Base-by-base conservation (phyloP, 2,797 vertebrate genomes). In the Enteromius paludinosus region DNA sequence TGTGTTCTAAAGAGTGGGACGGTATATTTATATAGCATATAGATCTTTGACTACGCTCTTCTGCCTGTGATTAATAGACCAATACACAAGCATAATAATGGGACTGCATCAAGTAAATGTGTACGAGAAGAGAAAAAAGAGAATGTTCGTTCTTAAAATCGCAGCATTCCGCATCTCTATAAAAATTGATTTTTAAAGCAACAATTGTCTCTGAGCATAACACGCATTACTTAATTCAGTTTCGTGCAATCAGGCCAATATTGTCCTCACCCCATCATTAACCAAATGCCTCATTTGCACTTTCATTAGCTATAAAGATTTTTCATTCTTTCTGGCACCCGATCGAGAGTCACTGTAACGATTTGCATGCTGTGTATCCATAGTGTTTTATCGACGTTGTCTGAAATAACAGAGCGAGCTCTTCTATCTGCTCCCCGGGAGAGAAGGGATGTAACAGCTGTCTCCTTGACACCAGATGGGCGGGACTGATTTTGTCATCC, bases 401-500 rank as follows among this genome's bases (percentile, higher is more conserved):
- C 54, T 81, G 59, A 70, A 54, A 78, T 78, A 65, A 74, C 74
- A 75, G 78, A 77, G 83, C 35, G 41, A 52, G 28, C 30, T 66
- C 54, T 74, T 84, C 47, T 62, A 76, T 81, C 45, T 59, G 79
- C 80, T 86, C 73, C 52, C 76, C 83, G 41, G 75, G 52, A 74
- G 82, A 59, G 71, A 69, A 68, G 52, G 75, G 28, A 83, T 73
- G 20, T 20, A 82, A 83, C 86, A 84, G 78, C 84, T 87, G 87
- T 89, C 86, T 81, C 82, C 62, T 65, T 83, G 69, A 85, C 71
- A 77, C 82, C 61, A 85, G 84, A 85, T 82, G 82, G 83, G 84
- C 79, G 76, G 72, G 75, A 90, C 88, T 88, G 88, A 92, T 92
- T 91, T 88, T 23, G 66, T 47, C 69, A 43, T 86, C 80, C 59